Evolutionary conservation across 92 coral and sea anemone species (phyloP), one percentile per base, ranked within the genome.

Genomic region (Epizoanthus rinbou): DNA sequence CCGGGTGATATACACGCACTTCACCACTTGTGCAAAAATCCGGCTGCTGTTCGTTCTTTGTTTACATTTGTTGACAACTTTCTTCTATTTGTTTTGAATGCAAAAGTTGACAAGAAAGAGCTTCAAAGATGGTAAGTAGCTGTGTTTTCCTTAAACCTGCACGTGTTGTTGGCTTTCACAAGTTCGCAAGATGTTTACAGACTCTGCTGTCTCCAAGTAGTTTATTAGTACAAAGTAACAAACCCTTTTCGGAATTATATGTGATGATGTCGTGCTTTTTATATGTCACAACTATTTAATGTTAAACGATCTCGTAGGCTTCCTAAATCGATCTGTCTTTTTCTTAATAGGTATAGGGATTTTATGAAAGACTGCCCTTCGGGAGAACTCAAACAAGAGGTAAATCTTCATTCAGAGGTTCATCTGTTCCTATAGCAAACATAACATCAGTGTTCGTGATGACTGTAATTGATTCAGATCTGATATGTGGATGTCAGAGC

Each of bases 341-440:
- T 84, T 58, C 52, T 9, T 59, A 6, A 8, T 69, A 96, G 99
- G 99, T 94, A 96, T 78, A 89, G 98, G 81, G 99, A 96, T 89
- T 96, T 96, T 45, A 96, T 96, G 99, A 96, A 96, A 83, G 99
- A 96, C 87, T 96, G 99, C 71, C 99, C 99, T 52, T 90, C 98
- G 8, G 99, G 99, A n/a, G 94, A 96, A 66, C 89, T 96, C 64
- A 94, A 84, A 67, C 99, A 96, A 90, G 99, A 96, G 91, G 99
- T 92, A 86, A 33, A 37, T 45, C 18, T 47, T 73, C 22, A 37
- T 37, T 37, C 6, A 37, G 43, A 3, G 43, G 43, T 37, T 37
- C 43, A 37, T 37, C 21, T 19, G 25, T 58, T 76, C 69, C 11
- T 0, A 59, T 13, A 76, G 69, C 69, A 58, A 58, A 37, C 63